Percentiles rank a stretch among this genome's conserved stretches.
Conservation (phyloP, 2,888 invertebrate species). For the Ptychoptera contaminata region DNA sequence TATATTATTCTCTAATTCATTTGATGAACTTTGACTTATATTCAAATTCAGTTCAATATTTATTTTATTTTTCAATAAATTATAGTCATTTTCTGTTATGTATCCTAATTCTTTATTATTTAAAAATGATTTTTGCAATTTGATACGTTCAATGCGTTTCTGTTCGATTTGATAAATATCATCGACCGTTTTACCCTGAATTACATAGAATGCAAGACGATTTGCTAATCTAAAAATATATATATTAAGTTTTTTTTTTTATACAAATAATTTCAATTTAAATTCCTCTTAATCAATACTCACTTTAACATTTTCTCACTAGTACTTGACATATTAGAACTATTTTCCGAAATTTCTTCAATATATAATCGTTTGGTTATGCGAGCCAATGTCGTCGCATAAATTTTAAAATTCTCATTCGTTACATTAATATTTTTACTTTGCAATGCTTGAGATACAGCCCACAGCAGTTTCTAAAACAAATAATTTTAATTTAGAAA, state of each 20-base stretch:
- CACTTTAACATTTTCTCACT: conserved; percentile 58
- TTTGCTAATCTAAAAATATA: conserved; percentile 38
- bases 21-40: conserved; percentile 4
- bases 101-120: conserved; percentile 20
- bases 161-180: conserved; percentile 35
- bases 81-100: conserved; percentile 11
- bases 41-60: conserved; percentile 5
- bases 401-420: conserved; percentile 54
- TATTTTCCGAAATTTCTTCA: conserved; percentile 33
- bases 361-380: conserved; percentile 48
- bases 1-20: conserved; percentile 25
- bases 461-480: conserved; percentile 56
- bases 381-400: conserved; percentile 49
- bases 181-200: conserved; percentile 45
- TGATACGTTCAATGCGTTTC: conserved; percentile 15
- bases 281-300: conserved; percentile 10
- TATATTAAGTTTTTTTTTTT: background rate
- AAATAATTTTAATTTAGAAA: too few relatives aligned
- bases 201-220: conserved; percentile 45
- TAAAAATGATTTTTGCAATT: conserved; percentile 17
- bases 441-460: conserved; percentile 60
- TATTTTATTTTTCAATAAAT: background rate
- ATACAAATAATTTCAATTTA: background rate
- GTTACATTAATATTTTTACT: conserved; percentile 47
- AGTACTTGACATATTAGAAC: conserved; percentile 36